A percentile compares a stretch with the other conserved stretches of the same genome.
Conservation (phyloP, 2,888 invertebrate genomes). For the Cheilosia soror region DNA sequence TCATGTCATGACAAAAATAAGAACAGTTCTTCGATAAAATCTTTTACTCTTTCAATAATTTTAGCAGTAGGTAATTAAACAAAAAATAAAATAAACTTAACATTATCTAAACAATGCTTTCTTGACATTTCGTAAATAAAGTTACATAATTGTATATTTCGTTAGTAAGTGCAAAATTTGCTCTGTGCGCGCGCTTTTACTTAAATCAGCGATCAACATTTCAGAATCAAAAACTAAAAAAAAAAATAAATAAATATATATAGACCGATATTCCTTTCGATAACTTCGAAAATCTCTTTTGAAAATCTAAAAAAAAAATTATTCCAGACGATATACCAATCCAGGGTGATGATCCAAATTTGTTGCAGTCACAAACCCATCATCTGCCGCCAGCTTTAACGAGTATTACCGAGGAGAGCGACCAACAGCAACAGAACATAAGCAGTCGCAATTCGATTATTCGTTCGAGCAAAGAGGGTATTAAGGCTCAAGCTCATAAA, state of each 20-base stretch:
- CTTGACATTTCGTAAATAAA: neutral
- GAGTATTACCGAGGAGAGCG: slow-evolving; percentile 83
- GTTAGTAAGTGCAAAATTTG: slow-evolving; percentile 51
- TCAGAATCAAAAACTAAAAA: slow-evolving; percentile 46
- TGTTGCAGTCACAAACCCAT: slow-evolving; percentile 78
- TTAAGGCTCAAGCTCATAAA: slow-evolving; percentile 83
- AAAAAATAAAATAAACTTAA: neutral
- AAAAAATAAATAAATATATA: slow-evolving; percentile 9
- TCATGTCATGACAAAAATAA: neutral
- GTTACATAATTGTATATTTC: slow-evolving; percentile 4
- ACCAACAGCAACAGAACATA: slow-evolving; percentile 78
- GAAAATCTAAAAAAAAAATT: slow-evolving; percentile 55
- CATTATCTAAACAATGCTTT: slow-evolving; percentile 6
- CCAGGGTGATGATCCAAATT: slow-evolving; percentile 84
- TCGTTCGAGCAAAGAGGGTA: slow-evolving; percentile 83
- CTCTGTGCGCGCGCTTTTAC: slow-evolving; percentile 63
- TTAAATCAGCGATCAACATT: slow-evolving; percentile 47
- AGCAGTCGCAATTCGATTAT: slow-evolving; percentile 81
- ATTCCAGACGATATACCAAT: slow-evolving; percentile 94
- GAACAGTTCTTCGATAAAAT: neutral
- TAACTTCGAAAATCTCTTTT: slow-evolving; percentile 41
- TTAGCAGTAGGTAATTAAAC: slow-evolving; percentile 6
- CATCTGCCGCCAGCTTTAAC: slow-evolving; percentile 80
- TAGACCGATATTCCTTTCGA: slow-evolving; percentile 38
- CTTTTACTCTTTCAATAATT: slow-evolving; percentile 38